Base-by-base conservation (phyloP, 2,113 vertebrate genomes). In the Upupa epops region DNA sequence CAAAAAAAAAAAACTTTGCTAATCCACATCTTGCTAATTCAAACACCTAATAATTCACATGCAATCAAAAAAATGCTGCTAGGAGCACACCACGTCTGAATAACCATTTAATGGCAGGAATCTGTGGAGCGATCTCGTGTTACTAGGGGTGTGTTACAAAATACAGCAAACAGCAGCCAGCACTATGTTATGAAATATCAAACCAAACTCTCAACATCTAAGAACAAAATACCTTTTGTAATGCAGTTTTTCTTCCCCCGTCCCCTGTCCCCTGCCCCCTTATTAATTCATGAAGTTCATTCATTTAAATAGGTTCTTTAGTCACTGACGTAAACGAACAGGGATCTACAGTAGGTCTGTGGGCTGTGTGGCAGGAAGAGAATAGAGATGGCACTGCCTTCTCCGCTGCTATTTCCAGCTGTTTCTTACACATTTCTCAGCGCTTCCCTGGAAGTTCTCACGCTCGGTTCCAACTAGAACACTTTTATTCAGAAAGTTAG, bases 181-280 rank as follows among this genome's bases (percentile, higher is more conserved):
- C 1, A 1, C 42, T 49, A 6, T 8, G 55, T 93, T 96, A 94
- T 76, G 93, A 96, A 96, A 95, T 82, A 94, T 32, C 90, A 92
- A 92, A 90, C 86, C n/a, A 3, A 86, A 76, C 61, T 92, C 88
- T 66, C 66, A 65, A 68, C 59, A 85, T 87, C 66, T 55, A 86
- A 69, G 86, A 92, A 96, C 86, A 96, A 96, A 95, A 90, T 90
- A 89, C 55, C 83, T 93, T 93, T 95, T 95, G 84, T 95, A 90
- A 92, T 11, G 86, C 55, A 90, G 70, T 81, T 92, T 92, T 81
- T 77, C 40, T 42, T 79, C 22, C 14, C 8, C 40, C 1, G 69
- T 21, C 11, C 14, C 26, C 59, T 17, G 6, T 28, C 49, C 1
- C 52, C 37, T 32, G 34, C 4, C 6, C 68, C 55, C 73, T 93